Evolutionary conservation across 2,888 invertebrate species (phyloP), one percentile per base, ranked within the genome.

Genomic region (Drosophila leonis): DNA sequence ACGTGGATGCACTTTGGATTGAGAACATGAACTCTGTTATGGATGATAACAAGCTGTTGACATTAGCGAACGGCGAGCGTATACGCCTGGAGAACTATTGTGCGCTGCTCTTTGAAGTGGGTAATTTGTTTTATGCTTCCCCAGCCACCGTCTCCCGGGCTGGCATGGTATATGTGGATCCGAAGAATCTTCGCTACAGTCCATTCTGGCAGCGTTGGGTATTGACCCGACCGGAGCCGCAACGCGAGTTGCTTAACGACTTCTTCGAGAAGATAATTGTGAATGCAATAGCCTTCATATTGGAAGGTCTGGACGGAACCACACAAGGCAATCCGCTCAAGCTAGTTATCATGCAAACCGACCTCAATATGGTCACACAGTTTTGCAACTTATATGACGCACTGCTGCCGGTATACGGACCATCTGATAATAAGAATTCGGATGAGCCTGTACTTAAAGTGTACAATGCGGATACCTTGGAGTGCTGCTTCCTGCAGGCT

Each of bases 21-120:
- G 98, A 98, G 93, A 98, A 98, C 93, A 98, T 98, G 98, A 98
- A 98, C 94, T 98, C 98, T 0, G 98, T 98, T 2, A 98, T 98
- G 98, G 98, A 98, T 90, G 98, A 98, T 92, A 98, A 98, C 92
- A 97, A 96, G 90, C 93, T 98, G 46, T 93, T 98, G 63, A 98
- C 98, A 0, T 94, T 98, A 67, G 97, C 98, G 6, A 98, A 98
- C 92, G 98, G 98, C 64, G 97, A 98, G 93, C 94, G 98, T 72
- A 97, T 98, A 74, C 94, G 97, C 70, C 94, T 98, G 66, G 96
- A 96, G 88, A 95, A 95, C 69, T 95, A 97, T 92, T 97, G 97
- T 92, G 95, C 96, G 33, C 93, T 98, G 69, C 93, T 98, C 52
- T 98, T 98, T 93, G 98, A 98, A 94, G 96, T 98, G 31, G 98